These are phyloP conservation scores for Melanostoma scalare DNA, from an alignment of 2,888 invertebrate genomes.

Conservation along the genomic window DNA sequence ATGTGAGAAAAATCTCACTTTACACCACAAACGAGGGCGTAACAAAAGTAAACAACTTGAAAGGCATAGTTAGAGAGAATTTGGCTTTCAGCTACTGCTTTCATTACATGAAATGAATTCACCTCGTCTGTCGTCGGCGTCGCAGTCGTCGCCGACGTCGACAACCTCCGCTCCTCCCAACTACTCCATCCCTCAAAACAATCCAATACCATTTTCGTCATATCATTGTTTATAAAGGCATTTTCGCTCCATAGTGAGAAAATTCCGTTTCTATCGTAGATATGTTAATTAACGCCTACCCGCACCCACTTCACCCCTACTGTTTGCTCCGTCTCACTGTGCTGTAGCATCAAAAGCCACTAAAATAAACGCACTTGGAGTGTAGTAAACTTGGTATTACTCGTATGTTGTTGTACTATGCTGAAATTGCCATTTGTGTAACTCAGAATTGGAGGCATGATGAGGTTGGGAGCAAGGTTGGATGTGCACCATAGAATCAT, in stretches of 20 bases:
- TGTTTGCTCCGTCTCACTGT: not conserved
- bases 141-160: constrained; percentile 23
- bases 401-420: constrained; percentile 37
- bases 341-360: constrained; percentile 33
- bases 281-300: constrained; percentile 71
- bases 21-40: constrained; percentile 57
- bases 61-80: constrained; percentile 39
- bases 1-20: constrained; percentile 44
- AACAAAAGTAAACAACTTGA: constrained; percentile 61
- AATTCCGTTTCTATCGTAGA: constrained; percentile 72
- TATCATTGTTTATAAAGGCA: constrained; percentile 71
- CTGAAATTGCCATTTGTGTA: constrained; percentile 68
- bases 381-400: constrained; percentile 46
- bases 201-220: constrained; percentile 71
- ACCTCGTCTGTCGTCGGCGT: constrained; percentile 8
- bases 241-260: constrained; percentile 64
- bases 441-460: constrained; percentile 45
- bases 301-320: constrained; percentile 15
- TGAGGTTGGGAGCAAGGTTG: constrained; percentile 47
- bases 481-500: constrained; percentile 27
- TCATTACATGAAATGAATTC: constrained; percentile 57
- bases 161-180: not conserved
- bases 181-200: constrained; percentile 52
- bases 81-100: constrained; percentile 35
- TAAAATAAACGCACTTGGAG: constrained; percentile 45